Evolutionary conservation across 2,113 vertebrate genomes (phyloP), one percentile per base, ranked within the genome.

Genomic region (Scortum barcoo): DNA sequence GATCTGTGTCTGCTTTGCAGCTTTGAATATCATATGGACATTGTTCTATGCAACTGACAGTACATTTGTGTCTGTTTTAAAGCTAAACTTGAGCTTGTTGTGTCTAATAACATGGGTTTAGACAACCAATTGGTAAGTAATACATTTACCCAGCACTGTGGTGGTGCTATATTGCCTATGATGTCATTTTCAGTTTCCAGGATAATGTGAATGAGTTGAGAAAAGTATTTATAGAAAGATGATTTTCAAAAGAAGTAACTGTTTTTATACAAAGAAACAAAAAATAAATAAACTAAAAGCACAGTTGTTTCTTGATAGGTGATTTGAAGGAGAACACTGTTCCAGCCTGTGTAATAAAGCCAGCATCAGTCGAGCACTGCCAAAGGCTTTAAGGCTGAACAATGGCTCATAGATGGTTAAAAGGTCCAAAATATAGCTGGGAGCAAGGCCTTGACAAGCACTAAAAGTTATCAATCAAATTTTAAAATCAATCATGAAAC

Each of bases 391-490:
- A 3, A 30, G 40, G 36, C 81, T 82, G 79, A 80, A 81, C 88
- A 85, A 88, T 88, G 80, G 60, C 70, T 86, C 75, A 80, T 63
- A 80, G 72, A 72, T 22, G 80, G 83, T 91, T 81, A 83, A 86
- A 84, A 82, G 80, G 83, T 86, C 83, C 77, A 57, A 72, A 85
- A 78, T 63, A 74, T 76, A 72, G 72, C 89, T 66, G 6, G 57
- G 24, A 84, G 91, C 72, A 22, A 79, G 63, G 72, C 81, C 78
- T 83, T 83, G 85, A 87, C 80, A 89, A 81, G 73, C 78, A 69
- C 66, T 72, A 42, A 76, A 83, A 79, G 83, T 91, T 78, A 92
- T 91, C 89, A 91, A 90, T 92, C 90, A 91, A 61, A 77, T 88
- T 85, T 85, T 38, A 12, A 83, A 88, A 91, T 91, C 83, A 81